A percentile compares a stretch with the other conserved stretches of the same genome.
Conservation (phyloP, 2,113 vertebrate genomes). For the Siniperca knerii region DNA sequence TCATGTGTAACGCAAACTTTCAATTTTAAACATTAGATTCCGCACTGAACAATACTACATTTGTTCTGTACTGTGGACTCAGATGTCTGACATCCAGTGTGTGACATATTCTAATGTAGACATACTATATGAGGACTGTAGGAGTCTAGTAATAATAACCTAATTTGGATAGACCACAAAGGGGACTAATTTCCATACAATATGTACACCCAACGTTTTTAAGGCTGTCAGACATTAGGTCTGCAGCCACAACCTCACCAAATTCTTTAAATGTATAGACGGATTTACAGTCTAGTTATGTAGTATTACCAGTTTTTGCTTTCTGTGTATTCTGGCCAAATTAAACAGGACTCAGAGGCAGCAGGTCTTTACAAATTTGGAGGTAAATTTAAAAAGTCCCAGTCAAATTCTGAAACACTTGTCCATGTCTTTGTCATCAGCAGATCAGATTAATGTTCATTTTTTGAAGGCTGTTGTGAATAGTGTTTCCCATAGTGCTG, state of each 20-base stretch:
- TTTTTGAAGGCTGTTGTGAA: background rate
- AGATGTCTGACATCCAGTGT: background rate
- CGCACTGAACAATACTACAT: background rate
- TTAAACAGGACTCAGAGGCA: background rate
- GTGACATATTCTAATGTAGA: background rate
- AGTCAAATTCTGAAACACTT: background rate
- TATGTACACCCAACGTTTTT: background rate
- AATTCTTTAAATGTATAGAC: background rate
- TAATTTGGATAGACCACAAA: background rate
- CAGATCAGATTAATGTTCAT: background rate
- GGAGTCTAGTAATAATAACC: background rate
- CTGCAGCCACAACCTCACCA: background rate
- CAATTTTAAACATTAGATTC: background rate
- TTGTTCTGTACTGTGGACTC: background rate
- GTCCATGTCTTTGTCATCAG: background rate
- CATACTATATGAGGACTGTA: background rate
- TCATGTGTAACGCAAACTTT: background rate
- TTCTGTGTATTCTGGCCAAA: background rate
- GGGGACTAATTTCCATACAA: background rate
- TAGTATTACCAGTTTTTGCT: background rate
- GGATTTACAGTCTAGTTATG: background rate
- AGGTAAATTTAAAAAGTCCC: background rate
- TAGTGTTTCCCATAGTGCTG: background rate
- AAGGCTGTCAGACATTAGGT: background rate
- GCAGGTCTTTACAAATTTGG: background rate